Evolutionary conservation across 1,140 invertebrate species (phyloP).

Genomic region (Zaprionus nigranus): DNA sequence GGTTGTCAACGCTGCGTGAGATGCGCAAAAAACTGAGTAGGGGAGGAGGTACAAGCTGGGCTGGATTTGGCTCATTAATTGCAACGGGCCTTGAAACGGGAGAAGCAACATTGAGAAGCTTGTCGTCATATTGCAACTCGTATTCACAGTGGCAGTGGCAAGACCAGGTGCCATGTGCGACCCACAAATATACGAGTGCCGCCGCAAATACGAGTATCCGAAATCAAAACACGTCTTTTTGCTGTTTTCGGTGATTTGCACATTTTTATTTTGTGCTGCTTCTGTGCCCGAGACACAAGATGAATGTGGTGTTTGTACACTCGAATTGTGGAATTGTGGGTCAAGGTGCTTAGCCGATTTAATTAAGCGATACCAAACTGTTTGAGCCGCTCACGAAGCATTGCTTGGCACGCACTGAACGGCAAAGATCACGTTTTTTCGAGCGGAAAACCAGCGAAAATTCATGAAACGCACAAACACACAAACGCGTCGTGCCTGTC

Average conservation of each 20-base stretch:
- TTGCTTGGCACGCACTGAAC: not conserved
- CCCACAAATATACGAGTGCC: conserved; percentile 41
- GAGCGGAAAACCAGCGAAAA: conserved; percentile 68
- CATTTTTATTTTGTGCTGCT: conserved; percentile 53
- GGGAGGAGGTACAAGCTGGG: conserved; percentile 12
- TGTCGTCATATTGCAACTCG: not conserved
- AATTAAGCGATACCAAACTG: conserved; percentile 63
- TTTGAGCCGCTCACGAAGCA: conserved; percentile 23
- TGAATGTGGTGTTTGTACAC: conserved; percentile 41
- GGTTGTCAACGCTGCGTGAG: conserved; percentile 46
- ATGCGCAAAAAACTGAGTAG: conserved; percentile 28
- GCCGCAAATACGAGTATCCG: conserved; percentile 18
- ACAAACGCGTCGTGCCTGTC: not conserved
- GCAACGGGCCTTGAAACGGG: conserved; percentile 69
- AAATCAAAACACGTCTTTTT: conserved; percentile 57
- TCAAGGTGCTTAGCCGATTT: conserved; percentile 79
- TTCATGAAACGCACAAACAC: conserved; percentile 39
- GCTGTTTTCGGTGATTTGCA: conserved; percentile 74
- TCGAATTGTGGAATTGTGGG: conserved; percentile 72
- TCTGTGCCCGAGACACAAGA: not conserved
- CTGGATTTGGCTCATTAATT: conserved; percentile 65
- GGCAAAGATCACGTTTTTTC: conserved; percentile 63
- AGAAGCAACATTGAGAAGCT: conserved; percentile 46
- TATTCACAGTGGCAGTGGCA: conserved; percentile 4
- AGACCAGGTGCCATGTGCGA: conserved; percentile 36